phyloP scores from a whole-genome alignment of 2,113 vertebrate species.

The Peromyscus maniculatus region DNA sequence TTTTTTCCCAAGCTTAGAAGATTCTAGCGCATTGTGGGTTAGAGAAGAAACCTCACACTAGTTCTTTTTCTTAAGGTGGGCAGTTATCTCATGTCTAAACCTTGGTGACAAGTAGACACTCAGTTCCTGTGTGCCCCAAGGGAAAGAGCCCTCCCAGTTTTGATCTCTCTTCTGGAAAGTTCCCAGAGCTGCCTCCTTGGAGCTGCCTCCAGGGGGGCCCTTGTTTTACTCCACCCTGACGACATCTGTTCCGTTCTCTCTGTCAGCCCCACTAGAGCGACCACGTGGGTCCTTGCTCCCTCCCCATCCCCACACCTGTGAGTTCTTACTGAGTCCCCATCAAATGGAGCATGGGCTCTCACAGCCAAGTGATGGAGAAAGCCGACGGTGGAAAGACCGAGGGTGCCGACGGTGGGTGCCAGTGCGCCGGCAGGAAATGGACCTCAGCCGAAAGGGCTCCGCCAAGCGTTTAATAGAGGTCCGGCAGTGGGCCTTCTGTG shows the following conservation, averaged over 20 bases:
- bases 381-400: not conserved
- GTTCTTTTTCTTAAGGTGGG: not conserved
- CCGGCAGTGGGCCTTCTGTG: not conserved
- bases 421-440: not conserved
- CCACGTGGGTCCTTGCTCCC: not conserved
- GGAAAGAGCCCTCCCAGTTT: not conserved
- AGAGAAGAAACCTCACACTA: not conserved
- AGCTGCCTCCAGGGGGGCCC: not conserved
- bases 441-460: not conserved
- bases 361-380: not conserved
- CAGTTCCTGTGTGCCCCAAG: not conserved
- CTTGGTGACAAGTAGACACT: not conserved
- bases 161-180: not conserved
- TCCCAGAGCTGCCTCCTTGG: not conserved
- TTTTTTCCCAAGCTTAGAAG: not conserved
- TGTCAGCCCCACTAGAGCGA: not conserved
- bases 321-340: not conserved
- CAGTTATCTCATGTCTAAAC: not conserved
- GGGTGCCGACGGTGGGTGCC: not conserved
- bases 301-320: not conserved
- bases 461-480: not conserved
- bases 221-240: not conserved
- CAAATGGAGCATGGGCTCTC: not conserved
- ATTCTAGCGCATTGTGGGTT: not conserved
- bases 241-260: not conserved